These are phyloP conservation scores for Epirrhoe alternata DNA, from an alignment of 2,888 invertebrate species.

Conservation along the genomic window DNA sequence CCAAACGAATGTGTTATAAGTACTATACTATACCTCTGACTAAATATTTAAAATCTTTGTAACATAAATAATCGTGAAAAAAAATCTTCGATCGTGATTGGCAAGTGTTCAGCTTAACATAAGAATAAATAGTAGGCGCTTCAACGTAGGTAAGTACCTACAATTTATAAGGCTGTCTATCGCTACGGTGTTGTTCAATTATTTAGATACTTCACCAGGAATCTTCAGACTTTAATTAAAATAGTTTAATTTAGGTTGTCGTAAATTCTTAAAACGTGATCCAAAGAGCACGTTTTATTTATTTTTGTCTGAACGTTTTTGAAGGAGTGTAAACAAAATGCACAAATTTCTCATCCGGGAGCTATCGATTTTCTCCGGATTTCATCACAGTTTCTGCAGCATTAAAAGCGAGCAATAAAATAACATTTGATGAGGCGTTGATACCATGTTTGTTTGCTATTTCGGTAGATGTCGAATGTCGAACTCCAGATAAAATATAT, in stretches of 20 bases:
- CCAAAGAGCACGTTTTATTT: slow-evolving; percentile 7
- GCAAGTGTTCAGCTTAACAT: no score
- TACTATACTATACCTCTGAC: no score
- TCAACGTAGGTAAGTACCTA: not conserved
- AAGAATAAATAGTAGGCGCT: no score
- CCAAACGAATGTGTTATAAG: no score
- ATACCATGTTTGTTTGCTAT: slow-evolving; percentile 35
- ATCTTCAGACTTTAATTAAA: slow-evolving; percentile 38
- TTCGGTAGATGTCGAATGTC: slow-evolving; percentile 27
- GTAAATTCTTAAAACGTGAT: not conserved
- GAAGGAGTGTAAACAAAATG: slow-evolving; percentile 24
- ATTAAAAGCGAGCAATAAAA: slow-evolving; percentile 23
- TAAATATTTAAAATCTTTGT: no score
- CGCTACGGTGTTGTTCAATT: slow-evolving; percentile 15
- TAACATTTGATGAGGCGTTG: slow-evolving; percentile 35
- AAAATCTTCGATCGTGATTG: no score
- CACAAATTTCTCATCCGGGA: slow-evolving; percentile 27
- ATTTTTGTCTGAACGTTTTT: slow-evolving; percentile 35
- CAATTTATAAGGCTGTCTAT: slow-evolving; percentile 8
- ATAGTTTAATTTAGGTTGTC: slow-evolving; percentile 34
- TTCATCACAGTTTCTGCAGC: slow-evolving; percentile 25
- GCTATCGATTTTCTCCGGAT: slow-evolving; percentile 33
- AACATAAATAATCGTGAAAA: no score
- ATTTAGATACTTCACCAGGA: slow-evolving; percentile 31
- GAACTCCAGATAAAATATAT: no score